phyloP scores from a whole-genome alignment of 2,113 vertebrate species.

The Psilopogon haemacephalus region DNA sequence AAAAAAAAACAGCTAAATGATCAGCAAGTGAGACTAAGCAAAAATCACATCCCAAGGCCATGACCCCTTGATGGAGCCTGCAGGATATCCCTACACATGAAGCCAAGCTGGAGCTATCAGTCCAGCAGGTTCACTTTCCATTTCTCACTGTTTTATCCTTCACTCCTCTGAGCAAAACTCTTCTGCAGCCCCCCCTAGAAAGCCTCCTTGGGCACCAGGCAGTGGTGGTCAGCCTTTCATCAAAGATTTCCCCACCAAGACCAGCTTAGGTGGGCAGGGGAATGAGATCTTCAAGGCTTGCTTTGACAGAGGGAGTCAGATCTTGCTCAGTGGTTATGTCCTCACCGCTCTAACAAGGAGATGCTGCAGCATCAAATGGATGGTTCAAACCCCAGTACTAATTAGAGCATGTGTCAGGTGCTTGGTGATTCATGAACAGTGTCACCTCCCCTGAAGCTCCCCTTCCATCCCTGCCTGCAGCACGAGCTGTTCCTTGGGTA shows the following conservation, averaged over 20 bases:
- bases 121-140: not conserved
- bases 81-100: fast-evolving
- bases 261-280: not conserved
- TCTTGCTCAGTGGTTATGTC: not conserved
- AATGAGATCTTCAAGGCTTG: not conserved
- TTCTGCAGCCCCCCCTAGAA: not conserved
- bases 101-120: not conserved
- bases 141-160: not conserved
- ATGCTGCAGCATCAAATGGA: not conserved
- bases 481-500: not conserved
- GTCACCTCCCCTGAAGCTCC: not conserved
- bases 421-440: not conserved
- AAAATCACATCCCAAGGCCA: not conserved
- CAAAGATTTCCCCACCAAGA: not conserved
- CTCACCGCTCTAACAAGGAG: not conserved
- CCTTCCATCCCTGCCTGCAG: not conserved
- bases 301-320: not conserved
- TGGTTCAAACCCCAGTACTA: not conserved
- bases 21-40: not conserved
- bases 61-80: fast-evolving
- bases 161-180: not conserved
- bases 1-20: too few relatives aligned
- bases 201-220: not conserved
- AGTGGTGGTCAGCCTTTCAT: not conserved
- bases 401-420: not conserved